Conservation (phyloP, 2,888 invertebrate species). For the Ephialtes manifestator region DNA sequence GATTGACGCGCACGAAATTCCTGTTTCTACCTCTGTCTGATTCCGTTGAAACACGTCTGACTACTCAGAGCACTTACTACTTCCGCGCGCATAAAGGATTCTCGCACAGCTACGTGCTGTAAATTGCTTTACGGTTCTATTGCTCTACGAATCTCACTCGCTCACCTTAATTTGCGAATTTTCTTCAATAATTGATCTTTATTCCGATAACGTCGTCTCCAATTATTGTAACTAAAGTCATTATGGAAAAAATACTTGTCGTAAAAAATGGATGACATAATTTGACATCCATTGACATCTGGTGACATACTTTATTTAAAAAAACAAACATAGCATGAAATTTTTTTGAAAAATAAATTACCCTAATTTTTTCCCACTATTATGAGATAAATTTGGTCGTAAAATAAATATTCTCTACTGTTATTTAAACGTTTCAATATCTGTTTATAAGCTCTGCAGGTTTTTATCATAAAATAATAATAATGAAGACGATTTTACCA, state of each 20-base stretch:
- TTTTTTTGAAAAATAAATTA: no score
- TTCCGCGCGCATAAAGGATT: slow-evolving; percentile 4
- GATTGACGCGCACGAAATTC: slow-evolving; percentile 18
- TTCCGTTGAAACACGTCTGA: slow-evolving; percentile 20
- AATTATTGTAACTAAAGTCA: background rate
- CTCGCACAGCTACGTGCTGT: background rate
- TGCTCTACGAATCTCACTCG: background rate
- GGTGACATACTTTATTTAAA: no score
- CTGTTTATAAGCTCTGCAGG: no score
- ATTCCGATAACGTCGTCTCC: background rate
- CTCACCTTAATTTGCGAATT: background rate
- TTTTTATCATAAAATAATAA: no score
- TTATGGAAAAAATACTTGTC: background rate
- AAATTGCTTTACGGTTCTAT: slow-evolving; percentile 13
- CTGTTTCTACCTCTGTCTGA: background rate
- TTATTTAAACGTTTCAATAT: no score
- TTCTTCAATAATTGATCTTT: slow-evolving; percentile 19
- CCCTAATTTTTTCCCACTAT: no score
- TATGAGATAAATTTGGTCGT: no score
- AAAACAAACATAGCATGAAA: no score
- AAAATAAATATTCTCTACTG: no score
- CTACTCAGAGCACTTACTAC: slow-evolving; percentile 22
- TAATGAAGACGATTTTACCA: no score
- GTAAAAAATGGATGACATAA: background rate
- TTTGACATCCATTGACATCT: no score